These are phyloP conservation scores for Pectinophora gossypiella DNA, from an alignment of 1,140 invertebrate species.

Conservation along the genomic window DNA sequence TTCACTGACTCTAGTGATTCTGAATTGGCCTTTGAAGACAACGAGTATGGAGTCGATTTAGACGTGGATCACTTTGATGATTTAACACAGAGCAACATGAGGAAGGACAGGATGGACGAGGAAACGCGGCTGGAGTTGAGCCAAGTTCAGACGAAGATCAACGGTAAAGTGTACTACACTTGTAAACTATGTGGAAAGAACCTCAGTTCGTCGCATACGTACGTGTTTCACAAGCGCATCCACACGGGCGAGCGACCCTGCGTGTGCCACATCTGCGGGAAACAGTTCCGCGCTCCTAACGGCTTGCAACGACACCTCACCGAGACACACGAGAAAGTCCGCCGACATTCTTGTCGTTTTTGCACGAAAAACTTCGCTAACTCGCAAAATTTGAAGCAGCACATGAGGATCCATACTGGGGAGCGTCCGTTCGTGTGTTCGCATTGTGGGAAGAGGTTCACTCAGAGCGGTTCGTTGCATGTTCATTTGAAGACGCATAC, in stretches of 20 bases:
- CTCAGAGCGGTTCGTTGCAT: constrained; percentile 62
- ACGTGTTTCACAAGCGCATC: constrained; percentile 78
- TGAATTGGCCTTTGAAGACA: constrained; percentile 13
- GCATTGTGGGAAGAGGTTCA: constrained; percentile 71
- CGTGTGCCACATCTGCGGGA: constrained; percentile 84
- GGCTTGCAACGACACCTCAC: constrained; percentile 78
- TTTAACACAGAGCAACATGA: constrained; percentile 40
- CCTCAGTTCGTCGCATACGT: constrained; percentile 78
- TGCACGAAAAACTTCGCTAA: constrained; percentile 78
- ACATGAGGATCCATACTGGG: constrained; percentile 82
- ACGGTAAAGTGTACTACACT: constrained; percentile 70
- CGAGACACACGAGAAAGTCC: constrained; percentile 79
- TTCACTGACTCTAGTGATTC: constrained; percentile 36
- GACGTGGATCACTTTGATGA: constrained; percentile 44
- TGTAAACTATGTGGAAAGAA: constrained; percentile 78
- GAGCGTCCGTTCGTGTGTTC: constrained; percentile 78
- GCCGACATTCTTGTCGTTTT: constrained; percentile 72
- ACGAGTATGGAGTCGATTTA: constrained; percentile 1
- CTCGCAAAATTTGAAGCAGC: constrained; percentile 70
- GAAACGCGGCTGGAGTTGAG: constrained; percentile 40
- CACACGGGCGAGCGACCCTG: constrained; percentile 85
- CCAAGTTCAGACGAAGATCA: constrained; percentile 31
- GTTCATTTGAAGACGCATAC: constrained; percentile 73
- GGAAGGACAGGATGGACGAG: constrained; percentile 42
- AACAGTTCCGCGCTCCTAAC: constrained; percentile 81